These are phyloP conservation scores for Xiphorhynchus erythropygius DNA, from an alignment of 2,797 vertebrate species.

Conservation along the genomic window DNA sequence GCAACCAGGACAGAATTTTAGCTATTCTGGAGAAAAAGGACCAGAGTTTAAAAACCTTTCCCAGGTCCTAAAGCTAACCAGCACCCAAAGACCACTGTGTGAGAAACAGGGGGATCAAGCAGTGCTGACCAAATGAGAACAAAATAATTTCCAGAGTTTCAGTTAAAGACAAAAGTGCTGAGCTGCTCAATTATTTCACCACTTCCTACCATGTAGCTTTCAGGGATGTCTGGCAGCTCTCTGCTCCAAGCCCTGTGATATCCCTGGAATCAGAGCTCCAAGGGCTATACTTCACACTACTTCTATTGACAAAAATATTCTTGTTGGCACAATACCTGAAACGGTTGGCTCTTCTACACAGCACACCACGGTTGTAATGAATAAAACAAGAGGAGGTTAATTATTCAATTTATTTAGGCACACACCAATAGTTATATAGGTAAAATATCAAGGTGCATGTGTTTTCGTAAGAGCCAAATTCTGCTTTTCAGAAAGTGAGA, in stretches of 20 bases:
- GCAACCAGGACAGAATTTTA: background rate
- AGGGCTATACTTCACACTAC: background rate
- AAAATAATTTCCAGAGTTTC: background rate
- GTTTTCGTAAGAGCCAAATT: background rate
- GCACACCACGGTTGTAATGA: background rate
- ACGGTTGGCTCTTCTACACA: background rate
- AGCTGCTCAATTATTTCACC: conserved; percentile 3
- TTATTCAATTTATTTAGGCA: conserved; percentile 34
- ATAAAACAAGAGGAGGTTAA: conserved; percentile 26
- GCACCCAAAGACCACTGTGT: background rate
- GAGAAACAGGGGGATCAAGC: background rate
- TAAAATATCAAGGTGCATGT: background rate
- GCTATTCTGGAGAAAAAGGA: background rate
- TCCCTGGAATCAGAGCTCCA: background rate
- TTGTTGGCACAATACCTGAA: background rate
- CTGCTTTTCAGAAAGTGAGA: background rate
- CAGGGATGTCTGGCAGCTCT: background rate
- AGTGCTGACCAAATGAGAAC: background rate
- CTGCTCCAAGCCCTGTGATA: background rate
- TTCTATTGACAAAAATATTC: background rate
- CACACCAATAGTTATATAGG: background rate
- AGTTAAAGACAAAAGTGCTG: background rate
- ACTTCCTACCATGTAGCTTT: background rate
- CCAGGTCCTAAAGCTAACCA: background rate
- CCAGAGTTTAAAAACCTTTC: background rate